phyloP scores from a whole-genome alignment of 2,113 vertebrate species.

The Zosterops japonicus region DNA sequence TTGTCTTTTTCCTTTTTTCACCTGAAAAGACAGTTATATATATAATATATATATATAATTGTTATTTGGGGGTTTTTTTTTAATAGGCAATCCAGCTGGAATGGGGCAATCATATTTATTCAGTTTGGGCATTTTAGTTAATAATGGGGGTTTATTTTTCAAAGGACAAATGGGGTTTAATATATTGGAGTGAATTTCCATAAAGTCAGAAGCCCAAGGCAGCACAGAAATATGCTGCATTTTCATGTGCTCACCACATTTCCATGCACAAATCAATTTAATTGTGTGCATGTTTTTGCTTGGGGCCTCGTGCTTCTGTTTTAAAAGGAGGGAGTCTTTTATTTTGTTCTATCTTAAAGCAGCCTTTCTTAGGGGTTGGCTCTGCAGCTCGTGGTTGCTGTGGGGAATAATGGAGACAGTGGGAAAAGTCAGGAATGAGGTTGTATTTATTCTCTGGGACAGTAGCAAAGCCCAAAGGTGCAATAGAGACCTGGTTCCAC shows the following conservation, averaged over 20 bases:
- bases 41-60: too few species aligned
- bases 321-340: background rate
- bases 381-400: background rate
- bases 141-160: background rate
- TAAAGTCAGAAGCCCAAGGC: background rate
- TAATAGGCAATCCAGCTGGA: background rate
- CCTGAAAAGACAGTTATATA: background rate
- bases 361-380: background rate
- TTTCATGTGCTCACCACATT: constrained; percentile 5
- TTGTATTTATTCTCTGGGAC: background rate
- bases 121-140: background rate
- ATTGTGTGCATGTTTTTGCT: background rate
- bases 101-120: background rate
- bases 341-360: background rate
- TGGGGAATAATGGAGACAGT: background rate
- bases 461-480: background rate
- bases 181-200: background rate
- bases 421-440: background rate
- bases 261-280: background rate
- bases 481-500: background rate
- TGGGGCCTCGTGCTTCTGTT: background rate
- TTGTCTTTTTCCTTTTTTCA: background rate
- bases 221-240: background rate
- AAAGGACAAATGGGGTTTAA: background rate
- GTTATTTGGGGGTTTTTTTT: background rate